These are phyloP conservation scores for Agrypnus murinus DNA, from an alignment of 2,888 invertebrate genomes.

Conservation along the genomic window DNA sequence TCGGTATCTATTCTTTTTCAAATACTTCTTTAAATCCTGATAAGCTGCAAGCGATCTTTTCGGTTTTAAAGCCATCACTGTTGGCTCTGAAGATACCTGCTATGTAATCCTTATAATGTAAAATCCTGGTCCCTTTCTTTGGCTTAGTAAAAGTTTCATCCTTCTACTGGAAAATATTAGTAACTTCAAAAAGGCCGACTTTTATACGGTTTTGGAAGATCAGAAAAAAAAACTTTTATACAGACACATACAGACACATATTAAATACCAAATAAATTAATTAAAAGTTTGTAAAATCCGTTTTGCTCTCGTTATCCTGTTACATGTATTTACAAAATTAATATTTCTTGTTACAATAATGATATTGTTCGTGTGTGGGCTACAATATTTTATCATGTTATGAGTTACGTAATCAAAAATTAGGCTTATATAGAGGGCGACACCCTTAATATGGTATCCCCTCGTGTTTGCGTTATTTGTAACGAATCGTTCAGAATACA, in stretches of 20 bases:
- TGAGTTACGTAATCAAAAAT: constrained; percentile 70
- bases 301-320: constrained; percentile 32
- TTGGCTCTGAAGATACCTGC: constrained; percentile 49
- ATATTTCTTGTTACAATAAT: constrained; percentile 42
- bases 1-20: constrained; percentile 60
- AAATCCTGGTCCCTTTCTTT: constrained; percentile 69
- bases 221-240: not conserved
- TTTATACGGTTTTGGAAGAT: constrained; percentile 2
- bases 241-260: not conserved
- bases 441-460: constrained; percentile 61
- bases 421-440: constrained; percentile 64
- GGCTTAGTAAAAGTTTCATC: constrained; percentile 68
- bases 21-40: constrained; percentile 68
- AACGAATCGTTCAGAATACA: constrained; percentile 70
- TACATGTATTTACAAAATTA: constrained; percentile 30
- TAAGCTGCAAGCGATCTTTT: constrained; percentile 70
- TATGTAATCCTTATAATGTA: constrained; percentile 70
- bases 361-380: constrained; percentile 62
- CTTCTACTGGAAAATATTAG: constrained; percentile 66
- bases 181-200: constrained; percentile 68
- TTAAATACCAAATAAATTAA: not conserved
- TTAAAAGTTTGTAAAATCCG: no score
- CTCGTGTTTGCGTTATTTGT: constrained; percentile 68
- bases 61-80: constrained; percentile 59
- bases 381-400: constrained; percentile 65